A percentile compares a stretch with the other conserved stretches of the same genome.
Conservation (phyloP, 2,113 vertebrate genomes). For the Sterna hirundo region DNA sequence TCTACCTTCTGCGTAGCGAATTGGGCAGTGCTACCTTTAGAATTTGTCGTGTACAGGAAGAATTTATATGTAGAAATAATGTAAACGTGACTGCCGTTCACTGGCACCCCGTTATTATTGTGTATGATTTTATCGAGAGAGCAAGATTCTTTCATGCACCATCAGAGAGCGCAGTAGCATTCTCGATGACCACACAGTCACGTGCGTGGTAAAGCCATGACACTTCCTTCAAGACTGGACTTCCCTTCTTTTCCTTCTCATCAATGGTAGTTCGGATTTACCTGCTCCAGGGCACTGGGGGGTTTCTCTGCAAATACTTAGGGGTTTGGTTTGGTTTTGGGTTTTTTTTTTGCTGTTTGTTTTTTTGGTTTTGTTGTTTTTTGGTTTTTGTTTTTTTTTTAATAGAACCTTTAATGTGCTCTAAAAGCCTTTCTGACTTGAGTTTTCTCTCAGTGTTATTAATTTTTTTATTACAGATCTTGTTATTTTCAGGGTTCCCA, state of each 20-base stretch:
- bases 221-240: neutral
- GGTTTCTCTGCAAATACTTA: neutral
- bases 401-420: conserved; percentile 62
- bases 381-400: neutral
- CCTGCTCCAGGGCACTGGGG: neutral
- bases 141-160: neutral
- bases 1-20: neutral
- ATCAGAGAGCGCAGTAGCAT: neutral
- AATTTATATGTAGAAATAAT: neutral
- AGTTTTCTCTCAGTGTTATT: conserved; percentile 76
- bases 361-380: neutral
- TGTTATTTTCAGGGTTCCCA: conserved; percentile 80
- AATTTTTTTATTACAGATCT: conserved; percentile 83
- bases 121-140: neutral
- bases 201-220: rapidly evolving
- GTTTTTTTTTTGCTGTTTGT: neutral
- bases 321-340: neutral
- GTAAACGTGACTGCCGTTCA: neutral
- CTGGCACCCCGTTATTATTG: neutral
- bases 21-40: neutral
- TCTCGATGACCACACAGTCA: neutral
- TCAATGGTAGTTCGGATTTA: neutral
- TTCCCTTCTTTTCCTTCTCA: neutral
- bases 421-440: conserved; percentile 60
- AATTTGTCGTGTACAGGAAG: neutral